Base-by-base conservation (phyloP, 2,113 vertebrate genomes). In the Azemiops feae region DNA sequence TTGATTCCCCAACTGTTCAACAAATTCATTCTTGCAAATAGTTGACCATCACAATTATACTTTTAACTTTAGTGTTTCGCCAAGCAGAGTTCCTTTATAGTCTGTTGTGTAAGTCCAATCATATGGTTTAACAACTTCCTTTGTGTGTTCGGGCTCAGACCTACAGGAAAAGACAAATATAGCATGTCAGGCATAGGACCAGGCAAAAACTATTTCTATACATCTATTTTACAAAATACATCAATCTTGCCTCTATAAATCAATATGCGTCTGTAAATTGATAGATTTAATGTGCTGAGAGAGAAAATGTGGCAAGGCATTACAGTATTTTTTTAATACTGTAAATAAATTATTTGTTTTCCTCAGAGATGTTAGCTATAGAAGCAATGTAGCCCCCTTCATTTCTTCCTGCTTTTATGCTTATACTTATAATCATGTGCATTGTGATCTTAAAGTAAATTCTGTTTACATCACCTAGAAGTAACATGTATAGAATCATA, bases 61-160 rank as follows among this genome's bases (percentile, higher is more conserved):
- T 98, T 98, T 98, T 57, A 99, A 98, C 23, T 97, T 98, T 93
- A 97, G 91, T 23, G 96, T 95, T 4, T 99, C 98, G 94, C 99
- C 99, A 22, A 99, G 96, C 90, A 99, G 96, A 0, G 99, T 99
- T 90, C 99, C 99, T 97, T 98, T 99, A 97, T 99, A 99, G 95
- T 99, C 98, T 89, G 99, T 99, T 47, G 99, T 99, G 93, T 99
- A 99, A 0, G 99, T 99, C 99, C 99, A 99, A 92, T 99, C 99
- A 8, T 99, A 99, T 0, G 98, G 99, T 92, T 98, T 99, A 91
- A 99, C 96, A 91, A 99, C 97, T 87, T 99, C 99, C 96, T 99
- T 99, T 69, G 98, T 98, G 96, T 99, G 99, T 57, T 99, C 99
- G 5, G 98, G 98, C 50, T 99, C 99, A 2, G 98, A 97, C 97